A percentile compares a stretch with the other conserved stretches of the same genome.
Conservation (phyloP, 2,113 vertebrate genomes). For the Motacilla alba region DNA sequence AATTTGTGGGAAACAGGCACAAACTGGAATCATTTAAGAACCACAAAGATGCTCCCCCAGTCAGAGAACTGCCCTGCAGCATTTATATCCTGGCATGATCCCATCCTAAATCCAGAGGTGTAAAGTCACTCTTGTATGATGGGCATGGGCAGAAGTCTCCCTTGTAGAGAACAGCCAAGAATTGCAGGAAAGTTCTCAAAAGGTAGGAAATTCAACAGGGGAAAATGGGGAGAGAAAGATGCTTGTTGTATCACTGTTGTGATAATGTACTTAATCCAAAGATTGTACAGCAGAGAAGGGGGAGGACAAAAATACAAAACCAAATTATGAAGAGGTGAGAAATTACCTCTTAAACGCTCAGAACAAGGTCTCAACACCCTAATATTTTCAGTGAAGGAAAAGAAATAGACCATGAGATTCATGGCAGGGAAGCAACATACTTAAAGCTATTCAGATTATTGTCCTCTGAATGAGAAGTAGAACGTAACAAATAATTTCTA, state of each 20-base stretch:
- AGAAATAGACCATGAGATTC: background rate
- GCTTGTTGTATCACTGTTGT: background rate
- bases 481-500: background rate
- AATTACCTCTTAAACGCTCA: background rate
- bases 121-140: background rate
- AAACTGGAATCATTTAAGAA: background rate
- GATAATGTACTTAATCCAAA: background rate
- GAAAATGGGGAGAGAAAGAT: background rate
- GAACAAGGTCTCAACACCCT: background rate
- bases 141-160: background rate
- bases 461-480: background rate
- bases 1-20: background rate
- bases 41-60: background rate
- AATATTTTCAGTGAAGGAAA: background rate
- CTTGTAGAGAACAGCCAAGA: background rate
- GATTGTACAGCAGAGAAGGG: background rate
- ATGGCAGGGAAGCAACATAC: background rate
- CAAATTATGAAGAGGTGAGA: background rate
- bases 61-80: background rate
- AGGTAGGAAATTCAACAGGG: background rate
- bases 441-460: background rate
- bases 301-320: background rate
- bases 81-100: background rate
- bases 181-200: background rate
- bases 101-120: background rate